Percentiles rank a stretch among this genome's conserved stretches.
These are phyloP conservation scores for Ypsolopha sequella DNA, from an alignment of 2,888 invertebrate species.

Conservation along the genomic window DNA sequence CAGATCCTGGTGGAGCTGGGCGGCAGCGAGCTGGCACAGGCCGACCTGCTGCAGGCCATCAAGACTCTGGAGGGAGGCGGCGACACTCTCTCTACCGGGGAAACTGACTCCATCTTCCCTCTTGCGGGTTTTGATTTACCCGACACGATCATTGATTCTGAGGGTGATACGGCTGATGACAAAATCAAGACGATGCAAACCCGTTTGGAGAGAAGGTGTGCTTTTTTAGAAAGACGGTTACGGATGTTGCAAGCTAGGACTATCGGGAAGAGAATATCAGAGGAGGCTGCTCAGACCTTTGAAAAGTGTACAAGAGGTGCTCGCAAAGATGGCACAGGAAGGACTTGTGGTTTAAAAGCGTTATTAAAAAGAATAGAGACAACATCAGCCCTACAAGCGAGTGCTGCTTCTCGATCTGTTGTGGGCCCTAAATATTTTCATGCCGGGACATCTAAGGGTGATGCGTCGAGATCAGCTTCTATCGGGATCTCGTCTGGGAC, in stretches of 20 bases:
- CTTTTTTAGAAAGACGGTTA: constrained; percentile 79
- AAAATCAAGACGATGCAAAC: constrained; percentile 68
- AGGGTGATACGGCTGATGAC: constrained; percentile 63
- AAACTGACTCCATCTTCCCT: constrained; percentile 61
- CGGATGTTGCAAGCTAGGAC: constrained; percentile 81
- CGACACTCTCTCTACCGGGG: constrained; percentile 49
- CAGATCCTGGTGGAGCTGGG: constrained; percentile 74
- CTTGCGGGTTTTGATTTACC: constrained; percentile 53
- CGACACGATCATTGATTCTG: constrained; percentile 63
- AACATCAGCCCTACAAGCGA: constrained; percentile 51
- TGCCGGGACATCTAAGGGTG: constrained; percentile 77
- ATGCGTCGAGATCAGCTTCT: constrained; percentile 79
- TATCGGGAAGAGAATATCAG: constrained; percentile 82
- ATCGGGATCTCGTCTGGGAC: constrained; percentile 72
- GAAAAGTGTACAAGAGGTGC: constrained; percentile 83
- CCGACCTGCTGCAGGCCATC: constrained; percentile 81
- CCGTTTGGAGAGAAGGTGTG: constrained; percentile 76
- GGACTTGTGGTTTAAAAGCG: constrained; percentile 54
- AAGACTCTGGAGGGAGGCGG: constrained; percentile 77
- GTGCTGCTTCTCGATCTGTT: constrained; percentile 43
- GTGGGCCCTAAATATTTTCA: constrained; percentile 50
- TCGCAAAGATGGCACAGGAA: constrained; percentile 63
- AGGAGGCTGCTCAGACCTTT: constrained; percentile 75
- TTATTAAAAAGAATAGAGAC: constrained; percentile 56
- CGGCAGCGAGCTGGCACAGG: constrained; percentile 69